These are phyloP conservation scores for Yoshiicerus persimilis DNA, from an alignment of 1,140 invertebrate species.

Conservation along the genomic window DNA sequence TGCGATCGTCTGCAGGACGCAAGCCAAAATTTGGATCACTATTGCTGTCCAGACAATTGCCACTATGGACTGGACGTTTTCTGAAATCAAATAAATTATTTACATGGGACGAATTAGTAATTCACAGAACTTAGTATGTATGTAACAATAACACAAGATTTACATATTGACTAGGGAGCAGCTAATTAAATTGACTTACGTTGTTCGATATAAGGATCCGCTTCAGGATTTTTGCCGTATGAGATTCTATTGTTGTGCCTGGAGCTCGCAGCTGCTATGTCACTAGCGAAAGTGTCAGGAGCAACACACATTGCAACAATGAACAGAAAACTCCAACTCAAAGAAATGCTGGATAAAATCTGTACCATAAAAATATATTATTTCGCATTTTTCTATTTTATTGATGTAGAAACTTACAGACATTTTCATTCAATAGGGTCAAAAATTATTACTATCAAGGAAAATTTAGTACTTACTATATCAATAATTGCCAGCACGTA, in stretches of 20 bases:
- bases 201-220: not conserved
- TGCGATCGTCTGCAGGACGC: conserved; percentile 23
- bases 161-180: too few relatives aligned
- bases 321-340: not conserved
- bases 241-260: not conserved
- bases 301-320: not conserved
- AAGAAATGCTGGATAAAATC: not conserved
- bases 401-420: too few relatives aligned
- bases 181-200: not conserved
- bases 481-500: not conserved
- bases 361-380: not conserved
- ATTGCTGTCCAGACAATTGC: conserved; percentile 2
- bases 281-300: not conserved
- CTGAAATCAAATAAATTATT: not conserved
- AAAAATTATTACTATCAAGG: too few relatives aligned
- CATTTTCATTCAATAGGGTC: too few relatives aligned
- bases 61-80: not conserved
- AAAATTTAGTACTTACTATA: not conserved
- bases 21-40: not conserved
- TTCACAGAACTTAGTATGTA: too few relatives aligned
- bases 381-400: too few relatives aligned
- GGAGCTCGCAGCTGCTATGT: not conserved
- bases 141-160: not conserved
- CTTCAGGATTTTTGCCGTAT: not conserved
- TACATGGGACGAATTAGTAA: too few relatives aligned